These are phyloP conservation scores for Axinella damicornis DNA, from an alignment of 37 sponge, comb jelly and placozoan species.

Conservation along the genomic window DNA sequence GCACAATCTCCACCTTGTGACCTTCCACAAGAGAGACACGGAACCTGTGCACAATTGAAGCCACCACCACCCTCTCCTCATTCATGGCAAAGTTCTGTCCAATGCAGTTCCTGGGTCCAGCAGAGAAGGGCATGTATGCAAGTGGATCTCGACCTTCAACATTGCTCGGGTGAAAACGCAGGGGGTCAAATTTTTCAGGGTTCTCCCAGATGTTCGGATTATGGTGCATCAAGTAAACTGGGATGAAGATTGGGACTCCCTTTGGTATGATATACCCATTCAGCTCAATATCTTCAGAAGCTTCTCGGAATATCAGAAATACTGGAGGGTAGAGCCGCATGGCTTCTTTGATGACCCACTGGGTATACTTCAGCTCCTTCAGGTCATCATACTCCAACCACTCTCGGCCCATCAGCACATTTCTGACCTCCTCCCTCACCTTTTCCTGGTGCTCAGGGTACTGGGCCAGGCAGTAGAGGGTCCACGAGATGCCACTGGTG, in stretches of 20 bases:
- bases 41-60: slow-evolving; percentile 45
- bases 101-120: slow-evolving; percentile 89
- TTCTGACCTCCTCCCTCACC: slow-evolving; percentile 65
- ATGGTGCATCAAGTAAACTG: slow-evolving; percentile 41
- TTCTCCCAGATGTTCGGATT: slow-evolving; percentile 75
- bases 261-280: slow-evolving; percentile 51
- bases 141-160: slow-evolving; percentile 73
- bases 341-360: slow-evolving; percentile 89
- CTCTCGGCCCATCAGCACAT: slow-evolving; percentile 59
- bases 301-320: slow-evolving; percentile 11
- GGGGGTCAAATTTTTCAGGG: slow-evolving; percentile 79
- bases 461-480: too few species aligned
- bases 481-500: too few species aligned
- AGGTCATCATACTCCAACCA: slow-evolving; percentile 51
- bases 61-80: too few species aligned
- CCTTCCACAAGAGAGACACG: slow-evolving; percentile 24
- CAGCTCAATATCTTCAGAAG: slow-evolving; percentile 45
- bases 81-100: too few species aligned
- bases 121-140: slow-evolving; percentile 82
- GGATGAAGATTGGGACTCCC: slow-evolving; percentile 40
- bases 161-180: too few species aligned
- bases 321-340: slow-evolving; percentile 89
- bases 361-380: too few species aligned
- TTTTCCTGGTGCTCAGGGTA: slow-evolving; percentile 80
- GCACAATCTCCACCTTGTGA: slow-evolving; percentile 21